Conservation (phyloP, 2,113 vertebrate genomes). For the Archocentrus centrarchus region DNA sequence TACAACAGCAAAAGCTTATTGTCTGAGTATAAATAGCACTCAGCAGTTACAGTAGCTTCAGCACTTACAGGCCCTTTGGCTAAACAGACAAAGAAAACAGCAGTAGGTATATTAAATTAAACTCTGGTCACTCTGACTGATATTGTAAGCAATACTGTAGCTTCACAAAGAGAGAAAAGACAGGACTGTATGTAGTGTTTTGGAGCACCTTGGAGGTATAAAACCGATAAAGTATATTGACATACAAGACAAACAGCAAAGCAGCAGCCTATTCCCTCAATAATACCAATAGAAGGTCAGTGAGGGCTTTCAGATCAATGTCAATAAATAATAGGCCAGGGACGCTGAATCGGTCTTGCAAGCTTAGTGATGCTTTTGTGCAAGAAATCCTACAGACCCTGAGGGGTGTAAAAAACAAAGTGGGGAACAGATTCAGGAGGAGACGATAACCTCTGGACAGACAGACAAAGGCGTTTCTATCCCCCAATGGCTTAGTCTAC, state of each 20-base stretch:
- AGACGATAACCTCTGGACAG: constrained; percentile 34
- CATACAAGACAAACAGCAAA: background rate
- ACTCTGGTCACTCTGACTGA: background rate
- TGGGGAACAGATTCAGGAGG: background rate
- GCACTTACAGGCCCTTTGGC: background rate
- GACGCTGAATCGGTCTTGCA: constrained; percentile 14
- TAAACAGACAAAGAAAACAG: constrained; percentile 1
- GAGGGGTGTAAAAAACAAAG: constrained; percentile 42
- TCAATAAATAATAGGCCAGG: constrained; percentile 32
- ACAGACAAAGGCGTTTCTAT: constrained; percentile 51
- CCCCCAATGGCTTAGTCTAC: constrained; percentile 32
- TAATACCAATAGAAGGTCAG: constrained; percentile 20
- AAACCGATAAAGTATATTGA: background rate
- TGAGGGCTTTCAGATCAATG: constrained; percentile 9
- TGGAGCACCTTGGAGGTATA: background rate
- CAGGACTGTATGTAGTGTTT: background rate
- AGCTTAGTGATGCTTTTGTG: constrained; percentile 23
- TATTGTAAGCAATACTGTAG: background rate
- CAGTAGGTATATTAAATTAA: background rate
- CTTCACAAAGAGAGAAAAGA: background rate
- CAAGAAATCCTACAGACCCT: constrained; percentile 26
- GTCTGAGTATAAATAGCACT: constrained; percentile 25
- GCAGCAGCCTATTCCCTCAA: constrained; percentile 24
- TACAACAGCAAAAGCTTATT: constrained; percentile 12
- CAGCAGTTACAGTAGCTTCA: background rate